Conservation (phyloP, 2,113 vertebrate species). For the Callithrix jacchus region DNA sequence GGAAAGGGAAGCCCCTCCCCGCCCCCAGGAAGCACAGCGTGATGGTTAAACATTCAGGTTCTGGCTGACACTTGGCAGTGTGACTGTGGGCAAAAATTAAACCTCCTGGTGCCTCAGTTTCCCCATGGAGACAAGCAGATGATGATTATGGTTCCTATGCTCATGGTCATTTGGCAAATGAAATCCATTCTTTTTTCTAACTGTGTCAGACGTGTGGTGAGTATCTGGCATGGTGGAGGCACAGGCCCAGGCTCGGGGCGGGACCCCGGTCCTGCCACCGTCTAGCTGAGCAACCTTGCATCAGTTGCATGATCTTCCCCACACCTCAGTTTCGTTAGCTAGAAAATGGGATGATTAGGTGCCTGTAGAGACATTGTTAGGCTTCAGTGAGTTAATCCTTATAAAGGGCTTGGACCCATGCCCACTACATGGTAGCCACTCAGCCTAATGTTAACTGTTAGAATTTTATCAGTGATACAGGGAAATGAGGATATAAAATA, state of each 20-base stretch:
- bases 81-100: not conserved
- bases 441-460: not conserved
- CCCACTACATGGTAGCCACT: not conserved
- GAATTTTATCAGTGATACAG: not conserved
- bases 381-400: not conserved
- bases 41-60: not conserved
- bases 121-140: not conserved
- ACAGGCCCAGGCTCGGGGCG: not conserved
- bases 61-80: not conserved
- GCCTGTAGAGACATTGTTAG: not conserved
- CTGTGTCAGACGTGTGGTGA: not conserved
- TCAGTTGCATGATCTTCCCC: not conserved
- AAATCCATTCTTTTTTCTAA: not conserved
- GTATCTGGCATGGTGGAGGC: not conserved
- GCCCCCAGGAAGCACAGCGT: fast-evolving
- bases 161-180: not conserved
- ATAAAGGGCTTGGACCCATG: not conserved
- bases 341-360: not conserved
- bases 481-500: not conserved
- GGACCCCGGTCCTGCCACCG: not conserved
- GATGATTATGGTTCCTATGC: not conserved
- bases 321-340: not conserved
- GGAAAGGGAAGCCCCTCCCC: not conserved
- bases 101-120: not conserved
- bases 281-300: not conserved